phyloP scores from a whole-genome alignment of 2,113 vertebrate genomes.

The Chaetorhynchus papuensis region DNA sequence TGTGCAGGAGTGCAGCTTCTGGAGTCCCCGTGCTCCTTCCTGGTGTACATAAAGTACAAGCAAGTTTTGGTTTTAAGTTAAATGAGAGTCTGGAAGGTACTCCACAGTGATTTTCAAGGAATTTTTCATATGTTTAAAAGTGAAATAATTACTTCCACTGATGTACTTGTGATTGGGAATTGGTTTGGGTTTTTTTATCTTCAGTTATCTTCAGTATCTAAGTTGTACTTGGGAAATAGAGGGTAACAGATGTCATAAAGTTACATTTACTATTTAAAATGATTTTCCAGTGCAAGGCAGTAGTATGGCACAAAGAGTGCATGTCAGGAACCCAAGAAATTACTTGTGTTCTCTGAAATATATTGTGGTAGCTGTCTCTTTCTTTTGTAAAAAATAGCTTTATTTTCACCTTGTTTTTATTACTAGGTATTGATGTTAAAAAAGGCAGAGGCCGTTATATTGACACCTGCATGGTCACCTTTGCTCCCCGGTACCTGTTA shows the following conservation, averaged over 20 bases:
- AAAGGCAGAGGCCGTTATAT: slow-evolving; percentile 93
- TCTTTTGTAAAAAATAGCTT: background rate
- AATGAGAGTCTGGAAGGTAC: background rate
- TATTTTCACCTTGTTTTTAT: background rate
- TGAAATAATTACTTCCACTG: background rate
- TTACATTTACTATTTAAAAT: background rate
- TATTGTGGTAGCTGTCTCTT: background rate
- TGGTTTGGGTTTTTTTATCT: background rate
- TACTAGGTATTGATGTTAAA: slow-evolving; percentile 88
- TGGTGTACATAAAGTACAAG: background rate
- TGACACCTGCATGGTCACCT: slow-evolving; percentile 93
- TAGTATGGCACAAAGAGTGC: background rate
- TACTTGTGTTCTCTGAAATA: background rate
- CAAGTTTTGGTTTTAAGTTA: background rate
- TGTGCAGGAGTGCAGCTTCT: background rate
- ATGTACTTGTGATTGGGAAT: background rate
- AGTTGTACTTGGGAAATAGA: background rate
- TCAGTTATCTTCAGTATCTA: background rate
- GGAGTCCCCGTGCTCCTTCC: background rate
- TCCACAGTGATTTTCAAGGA: background rate
- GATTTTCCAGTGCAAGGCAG: background rate
- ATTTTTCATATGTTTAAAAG: background rate
- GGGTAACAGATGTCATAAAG: background rate
- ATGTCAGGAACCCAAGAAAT: background rate
- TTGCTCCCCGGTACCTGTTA: slow-evolving; percentile 92